A percentile compares a stretch with the other conserved stretches of the same genome.
These are phyloP conservation scores for Rotaria socialis DNA, from an alignment of 2,888 invertebrate species.

Conservation along the genomic window DNA sequence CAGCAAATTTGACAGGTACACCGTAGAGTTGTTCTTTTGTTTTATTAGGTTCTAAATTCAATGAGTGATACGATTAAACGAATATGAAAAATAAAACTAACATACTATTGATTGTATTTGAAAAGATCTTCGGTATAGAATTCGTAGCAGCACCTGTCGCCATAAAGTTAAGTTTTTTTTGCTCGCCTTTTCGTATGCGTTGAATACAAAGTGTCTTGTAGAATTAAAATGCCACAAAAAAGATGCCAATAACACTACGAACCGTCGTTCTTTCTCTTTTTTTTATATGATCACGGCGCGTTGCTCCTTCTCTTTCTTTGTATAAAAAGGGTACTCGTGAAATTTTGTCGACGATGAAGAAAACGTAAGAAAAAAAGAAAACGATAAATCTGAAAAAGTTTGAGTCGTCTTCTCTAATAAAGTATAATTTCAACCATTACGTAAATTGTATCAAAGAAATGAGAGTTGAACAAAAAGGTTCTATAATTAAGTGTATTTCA, in stretches of 20 bases:
- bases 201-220: background rate
- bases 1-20: slow-evolving; percentile 17
- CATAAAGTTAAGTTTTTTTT: background rate
- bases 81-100: background rate
- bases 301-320: background rate
- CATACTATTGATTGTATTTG: background rate
- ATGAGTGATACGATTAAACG: background rate
- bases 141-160: background rate
- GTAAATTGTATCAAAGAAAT: too few species aligned
- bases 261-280: background rate
- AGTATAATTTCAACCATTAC: too few species aligned
- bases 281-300: background rate
- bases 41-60: background rate
- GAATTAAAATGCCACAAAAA: background rate
- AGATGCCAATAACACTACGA: background rate
- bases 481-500: background rate
- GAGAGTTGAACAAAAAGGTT: background rate
- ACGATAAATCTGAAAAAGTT: too few species aligned
- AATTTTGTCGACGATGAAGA: background rate
- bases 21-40: background rate
- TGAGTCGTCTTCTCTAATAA: too few species aligned
- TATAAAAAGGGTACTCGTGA: background rate
- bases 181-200: background rate
- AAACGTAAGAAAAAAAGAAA: background rate
- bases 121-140: background rate